Conservation (phyloP, 2,113 vertebrate species). For the Tragelaphus strepsiceros region DNA sequence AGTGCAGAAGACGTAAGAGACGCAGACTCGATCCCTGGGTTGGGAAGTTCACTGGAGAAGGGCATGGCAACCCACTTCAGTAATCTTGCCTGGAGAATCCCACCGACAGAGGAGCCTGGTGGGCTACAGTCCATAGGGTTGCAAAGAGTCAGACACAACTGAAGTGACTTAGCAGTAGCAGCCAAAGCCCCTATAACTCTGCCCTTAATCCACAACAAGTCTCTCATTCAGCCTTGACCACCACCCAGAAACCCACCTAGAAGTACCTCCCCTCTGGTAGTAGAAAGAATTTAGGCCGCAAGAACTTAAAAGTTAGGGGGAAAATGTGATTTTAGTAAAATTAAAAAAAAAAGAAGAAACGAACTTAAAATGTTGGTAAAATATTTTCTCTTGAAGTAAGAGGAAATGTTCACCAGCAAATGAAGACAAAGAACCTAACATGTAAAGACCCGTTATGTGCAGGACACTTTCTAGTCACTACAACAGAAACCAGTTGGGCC, state of each 20-base stretch:
- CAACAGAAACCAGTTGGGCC: neutral
- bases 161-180: neutral
- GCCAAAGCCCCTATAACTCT: neutral
- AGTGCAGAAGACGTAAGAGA: neutral
- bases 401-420: neutral
- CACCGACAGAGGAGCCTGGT: neutral
- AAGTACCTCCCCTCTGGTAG: neutral
- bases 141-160: neutral
- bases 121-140: neutral
- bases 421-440: neutral
- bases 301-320: neutral
- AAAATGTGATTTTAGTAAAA: neutral
- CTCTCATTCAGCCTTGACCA: neutral
- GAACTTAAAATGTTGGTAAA: neutral
- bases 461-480: neutral
- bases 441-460: neutral
- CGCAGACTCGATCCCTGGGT: neutral
- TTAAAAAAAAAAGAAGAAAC: neutral
- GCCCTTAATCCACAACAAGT: neutral
- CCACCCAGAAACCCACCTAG: neutral
- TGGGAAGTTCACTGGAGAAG: neutral
- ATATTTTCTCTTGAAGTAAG: neutral
- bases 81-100: neutral
- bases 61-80: neutral
- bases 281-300: neutral